Conservation (phyloP, 2,888 invertebrate genomes). For the Drosophila infuscata region DNA sequence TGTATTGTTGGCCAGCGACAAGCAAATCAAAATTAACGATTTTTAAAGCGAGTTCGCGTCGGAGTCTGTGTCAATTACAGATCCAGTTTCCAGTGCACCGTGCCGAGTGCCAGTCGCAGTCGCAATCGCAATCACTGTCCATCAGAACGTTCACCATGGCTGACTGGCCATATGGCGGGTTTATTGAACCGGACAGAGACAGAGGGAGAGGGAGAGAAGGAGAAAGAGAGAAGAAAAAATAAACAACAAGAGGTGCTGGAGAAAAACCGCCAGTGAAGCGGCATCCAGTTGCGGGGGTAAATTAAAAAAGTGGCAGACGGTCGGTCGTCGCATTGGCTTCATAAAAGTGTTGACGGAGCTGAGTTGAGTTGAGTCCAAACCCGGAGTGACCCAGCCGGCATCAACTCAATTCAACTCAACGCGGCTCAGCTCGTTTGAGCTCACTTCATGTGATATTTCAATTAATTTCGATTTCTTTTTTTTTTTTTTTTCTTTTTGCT, state of each 20-base stretch:
- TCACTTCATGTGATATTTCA: slow-evolving; percentile 67
- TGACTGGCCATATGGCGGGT: slow-evolving; percentile 54
- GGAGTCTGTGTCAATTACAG: slow-evolving; percentile 2
- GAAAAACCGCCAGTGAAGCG: slow-evolving; percentile 45
- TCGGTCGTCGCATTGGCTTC: slow-evolving; percentile 50
- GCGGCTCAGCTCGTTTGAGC: slow-evolving; percentile 5
- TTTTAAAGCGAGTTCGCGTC: slow-evolving; percentile 49
- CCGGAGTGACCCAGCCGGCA: slow-evolving; percentile 20
- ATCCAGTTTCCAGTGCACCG: background rate
- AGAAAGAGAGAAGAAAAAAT: slow-evolving; percentile 1
- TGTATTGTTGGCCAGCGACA: slow-evolving; percentile 29
- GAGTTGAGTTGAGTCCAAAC: slow-evolving; percentile 30
- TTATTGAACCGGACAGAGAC: slow-evolving; percentile 64
- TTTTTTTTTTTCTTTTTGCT: slow-evolving; percentile 20
- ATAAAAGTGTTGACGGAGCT: slow-evolving; percentile 64
- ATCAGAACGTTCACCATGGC: slow-evolving; percentile 22
- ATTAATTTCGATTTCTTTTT: slow-evolving; percentile 68
- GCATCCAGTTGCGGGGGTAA: slow-evolving; percentile 54
- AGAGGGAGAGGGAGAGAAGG: slow-evolving; percentile 11
- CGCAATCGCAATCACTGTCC: slow-evolving; percentile 26
- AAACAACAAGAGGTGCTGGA: slow-evolving; percentile 17
- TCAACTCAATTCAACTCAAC: background rate
- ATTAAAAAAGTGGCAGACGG: slow-evolving; percentile 71
- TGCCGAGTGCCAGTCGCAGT: slow-evolving; percentile 13
- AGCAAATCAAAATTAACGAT: slow-evolving; percentile 67